Evolutionary conservation across 2,113 vertebrate genomes (phyloP), one percentile per base, ranked within the genome.

Genomic region (Festucalex cinctus): DNA sequence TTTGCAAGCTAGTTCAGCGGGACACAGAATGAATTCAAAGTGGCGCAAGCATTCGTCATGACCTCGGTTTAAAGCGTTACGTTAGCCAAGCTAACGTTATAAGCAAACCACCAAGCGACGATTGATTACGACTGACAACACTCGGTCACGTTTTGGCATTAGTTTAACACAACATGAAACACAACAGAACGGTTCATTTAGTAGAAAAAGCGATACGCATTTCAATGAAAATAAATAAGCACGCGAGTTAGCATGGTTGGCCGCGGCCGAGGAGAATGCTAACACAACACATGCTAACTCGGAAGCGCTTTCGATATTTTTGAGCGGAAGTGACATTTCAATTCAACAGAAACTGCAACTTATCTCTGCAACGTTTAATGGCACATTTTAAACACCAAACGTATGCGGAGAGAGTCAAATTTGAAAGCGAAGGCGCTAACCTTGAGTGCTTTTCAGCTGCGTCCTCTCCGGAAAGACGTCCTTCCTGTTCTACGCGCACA

Each of bases 381-480:
- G 39, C 12, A 16, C 37, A 4, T 24, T 43, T 43, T 17, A 16
- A 26, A 5, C 5, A 44, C 5, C 37, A 13, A 44, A 62, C 9
- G 22, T 32, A 8, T 24, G 32, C 2, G n/a, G 19, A 14, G 16
- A 62, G 26, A 62, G n/a, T 3, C 13, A 41, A 3, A 37, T 49
- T 39, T n/a, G 7, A 17, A 32, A 6, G 64, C 14, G 2, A 32
- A 36, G 3, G 44, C 10, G 43, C 84, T 86, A 82, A 88, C 88
- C 87, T 85, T 82, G 77, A 54, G 2, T 44, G 9, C 48, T 5
- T 71, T 60, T 48, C 64, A 0, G 35, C 28, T 37, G 44, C 60
- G 86, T 86, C 89, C 86, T 86, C 68, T 74, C 36, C 35, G 60
- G n/a, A 65, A 62, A 64, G 37, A 37, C 43, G 59, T 69, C 68